Conservation (phyloP, 2,113 vertebrate genomes). For the Craseonycteris thonglongyai region DNA sequence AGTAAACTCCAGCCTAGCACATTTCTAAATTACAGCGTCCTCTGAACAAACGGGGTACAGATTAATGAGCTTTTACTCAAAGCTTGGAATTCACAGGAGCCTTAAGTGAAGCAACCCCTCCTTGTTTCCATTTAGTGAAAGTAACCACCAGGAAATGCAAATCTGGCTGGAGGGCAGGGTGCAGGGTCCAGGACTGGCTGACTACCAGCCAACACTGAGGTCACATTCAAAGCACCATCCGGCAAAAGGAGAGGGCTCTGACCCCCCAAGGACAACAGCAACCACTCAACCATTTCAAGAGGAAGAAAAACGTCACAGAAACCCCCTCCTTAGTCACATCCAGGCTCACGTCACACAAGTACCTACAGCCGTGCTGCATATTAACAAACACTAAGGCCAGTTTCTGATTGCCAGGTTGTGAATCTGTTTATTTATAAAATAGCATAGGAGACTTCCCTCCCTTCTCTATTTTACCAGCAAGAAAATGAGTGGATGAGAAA, state of each 20-base stretch:
- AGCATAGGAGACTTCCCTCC: background rate
- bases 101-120: slow-evolving; percentile 34
- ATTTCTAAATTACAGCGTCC: slow-evolving; percentile 49
- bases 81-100: slow-evolving; percentile 17
- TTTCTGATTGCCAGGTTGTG: background rate
- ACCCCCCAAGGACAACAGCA: background rate
- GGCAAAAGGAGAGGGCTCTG: background rate
- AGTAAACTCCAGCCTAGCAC: slow-evolving; percentile 41
- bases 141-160: slow-evolving; percentile 30
- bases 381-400: background rate
- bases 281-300: background rate
- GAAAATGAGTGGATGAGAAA: background rate
- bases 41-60: slow-evolving; percentile 58
- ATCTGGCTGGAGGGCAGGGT: background rate
- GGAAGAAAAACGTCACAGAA: background rate
- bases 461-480: background rate
- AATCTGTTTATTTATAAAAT: background rate
- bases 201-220: background rate
- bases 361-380: background rate
- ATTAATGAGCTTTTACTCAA: slow-evolving; percentile 55
- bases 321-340: rapidly evolving
- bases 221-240: background rate
- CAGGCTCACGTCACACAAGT: background rate
- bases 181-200: background rate
- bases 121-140: slow-evolving; percentile 46